Evolutionary conservation across 2,113 vertebrate genomes (phyloP), one percentile per base, ranked within the genome.

Genomic region (Gymnarchus niloticus): DNA sequence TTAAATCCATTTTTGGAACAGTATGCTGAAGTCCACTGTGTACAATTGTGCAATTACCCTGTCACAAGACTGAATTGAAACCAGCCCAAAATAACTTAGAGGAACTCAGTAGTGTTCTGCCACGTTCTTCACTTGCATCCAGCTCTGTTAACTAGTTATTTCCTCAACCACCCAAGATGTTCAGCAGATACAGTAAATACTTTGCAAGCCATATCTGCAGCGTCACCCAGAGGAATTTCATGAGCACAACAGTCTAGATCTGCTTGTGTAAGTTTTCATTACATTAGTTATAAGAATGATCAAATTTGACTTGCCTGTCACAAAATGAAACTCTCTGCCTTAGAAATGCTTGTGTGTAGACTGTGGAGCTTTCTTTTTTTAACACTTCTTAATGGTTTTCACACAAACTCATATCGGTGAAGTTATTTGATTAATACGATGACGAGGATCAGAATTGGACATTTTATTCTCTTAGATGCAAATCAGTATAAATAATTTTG

Each of bases 21-120:
- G 80, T 82, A 54, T 82, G 80, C 51, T 82, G 54, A 14, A 48
- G 49, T 82, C 80, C 19, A 49, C 5, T 82, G 19, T 19, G 2
- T 54, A 33, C 51, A 33, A 51, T 82, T 82, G 80, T 82, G 80
- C 48, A 82, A 56, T 82, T 82, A 56, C 80, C 80, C 49, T 54
- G 80, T 82, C 80, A 54, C 25, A 82, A 82, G 51, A 54, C 28
- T 54, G 80, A 82, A 82, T 25, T 82, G 51, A 82, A 56, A 82
- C 51, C 51, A 54, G 28, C 48, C 52, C 48, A 25, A 51, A 82
- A 82, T 82, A 82, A 54, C 51, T 33, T 8, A 33, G 80, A 37
- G 80, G 51, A 82, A 82, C 80, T 54, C 25, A 54, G 23, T 52
- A n/a, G 51, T 28, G 54, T 81, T 37, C 21, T 21, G 19, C 6